phyloP scores from a whole-genome alignment of 2,113 vertebrate genomes.

The Neogale vison region DNA sequence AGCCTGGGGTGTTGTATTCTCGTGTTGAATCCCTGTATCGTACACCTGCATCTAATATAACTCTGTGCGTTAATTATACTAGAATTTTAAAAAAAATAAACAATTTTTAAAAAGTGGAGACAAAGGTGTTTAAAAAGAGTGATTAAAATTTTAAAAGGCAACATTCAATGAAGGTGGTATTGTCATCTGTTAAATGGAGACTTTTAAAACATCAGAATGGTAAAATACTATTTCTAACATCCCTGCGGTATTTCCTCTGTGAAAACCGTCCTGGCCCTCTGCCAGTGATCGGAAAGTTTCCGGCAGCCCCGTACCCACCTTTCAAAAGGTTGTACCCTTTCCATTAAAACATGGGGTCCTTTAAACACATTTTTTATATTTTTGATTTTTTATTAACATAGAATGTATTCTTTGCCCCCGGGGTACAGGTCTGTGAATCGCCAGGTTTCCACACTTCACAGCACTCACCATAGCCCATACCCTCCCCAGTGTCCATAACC shows the following conservation, averaged over 20 bases:
- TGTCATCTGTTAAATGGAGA: background rate
- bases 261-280: background rate
- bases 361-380: background rate
- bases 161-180: background rate
- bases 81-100: background rate
- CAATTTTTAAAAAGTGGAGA: background rate
- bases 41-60: background rate
- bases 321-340: background rate
- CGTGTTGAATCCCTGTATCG: background rate
- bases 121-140: background rate
- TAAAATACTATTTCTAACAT: background rate
- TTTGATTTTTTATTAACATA: too few relatives aligned
- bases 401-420: too few relatives aligned
- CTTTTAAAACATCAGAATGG: background rate
- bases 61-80: accelerated
- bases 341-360: background rate
- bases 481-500: too few relatives aligned
- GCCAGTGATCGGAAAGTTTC: background rate
- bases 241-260: background rate
- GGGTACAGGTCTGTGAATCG: too few relatives aligned
- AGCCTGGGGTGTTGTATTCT: accelerated
- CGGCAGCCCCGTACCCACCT: background rate
- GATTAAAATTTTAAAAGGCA: background rate
- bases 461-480: too few relatives aligned
- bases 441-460: too few relatives aligned